These are phyloP conservation scores for Drosophila neonasuta DNA, from an alignment of 2,888 invertebrate genomes.

Conservation along the genomic window DNA sequence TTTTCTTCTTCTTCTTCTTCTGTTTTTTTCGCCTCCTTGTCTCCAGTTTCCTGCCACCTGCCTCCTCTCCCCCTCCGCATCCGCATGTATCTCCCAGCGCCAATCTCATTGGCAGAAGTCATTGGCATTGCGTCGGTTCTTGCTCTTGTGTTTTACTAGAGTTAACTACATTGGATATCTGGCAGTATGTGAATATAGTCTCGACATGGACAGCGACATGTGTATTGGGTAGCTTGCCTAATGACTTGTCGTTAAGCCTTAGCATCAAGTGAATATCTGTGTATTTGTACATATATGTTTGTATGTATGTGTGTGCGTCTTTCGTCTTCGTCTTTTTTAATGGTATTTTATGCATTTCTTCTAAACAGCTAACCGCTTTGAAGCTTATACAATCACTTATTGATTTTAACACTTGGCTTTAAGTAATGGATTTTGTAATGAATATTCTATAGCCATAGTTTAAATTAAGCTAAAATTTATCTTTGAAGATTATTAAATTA, in stretches of 20 bases:
- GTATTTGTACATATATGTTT: conserved; percentile 7
- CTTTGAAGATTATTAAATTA: background rate
- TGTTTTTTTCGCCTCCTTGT: conserved; percentile 29
- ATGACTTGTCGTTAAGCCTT: conserved; percentile 62
- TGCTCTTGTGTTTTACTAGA: conserved; percentile 37
- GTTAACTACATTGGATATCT: conserved; percentile 46
- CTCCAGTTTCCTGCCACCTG: conserved; percentile 30
- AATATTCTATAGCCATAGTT: background rate
- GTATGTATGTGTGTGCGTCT: background rate
- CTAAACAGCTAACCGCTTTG: conserved; percentile 17
- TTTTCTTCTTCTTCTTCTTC: background rate
- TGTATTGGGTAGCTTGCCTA: conserved; percentile 52
- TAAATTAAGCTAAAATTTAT: background rate
- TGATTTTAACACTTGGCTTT: conserved; percentile 44
- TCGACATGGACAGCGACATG: conserved; percentile 46
- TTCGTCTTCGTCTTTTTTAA: conserved; percentile 24
- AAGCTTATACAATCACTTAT: conserved; percentile 39
- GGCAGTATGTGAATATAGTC: conserved; percentile 38
- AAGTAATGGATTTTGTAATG: conserved; percentile 6
- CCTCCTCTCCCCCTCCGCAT: conserved; percentile 1
- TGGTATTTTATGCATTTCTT: conserved; percentile 39
- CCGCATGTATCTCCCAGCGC: background rate
- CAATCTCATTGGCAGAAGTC: conserved; percentile 52
- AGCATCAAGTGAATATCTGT: conserved; percentile 35
- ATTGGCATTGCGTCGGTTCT: conserved; percentile 61